Conservation (phyloP, 2,113 vertebrate species). For the Galbula dea region DNA sequence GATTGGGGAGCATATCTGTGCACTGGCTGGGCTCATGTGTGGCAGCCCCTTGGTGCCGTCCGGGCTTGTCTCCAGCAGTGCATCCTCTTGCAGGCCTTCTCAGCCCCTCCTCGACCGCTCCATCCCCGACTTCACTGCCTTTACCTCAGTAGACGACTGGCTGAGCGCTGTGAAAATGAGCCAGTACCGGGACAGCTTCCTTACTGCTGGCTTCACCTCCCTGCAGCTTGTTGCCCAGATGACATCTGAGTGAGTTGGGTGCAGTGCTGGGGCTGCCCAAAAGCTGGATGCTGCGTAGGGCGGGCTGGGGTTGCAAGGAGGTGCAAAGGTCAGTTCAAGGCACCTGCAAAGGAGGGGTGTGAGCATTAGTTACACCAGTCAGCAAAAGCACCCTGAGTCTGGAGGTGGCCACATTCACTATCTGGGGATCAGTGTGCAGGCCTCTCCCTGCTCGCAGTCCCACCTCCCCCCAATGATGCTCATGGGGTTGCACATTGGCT, state of each 20-base stretch:
- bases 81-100: conserved; percentile 84
- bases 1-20: fast-evolving
- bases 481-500: fast-evolving
- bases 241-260: conserved; percentile 92
- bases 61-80: background rate
- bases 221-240: conserved; percentile 95
- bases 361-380: background rate
- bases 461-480: background rate
- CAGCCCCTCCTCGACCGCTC: conserved; percentile 97
- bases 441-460: background rate
- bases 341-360: background rate
- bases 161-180: conserved; percentile 97
- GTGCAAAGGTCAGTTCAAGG: background rate
- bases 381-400: background rate
- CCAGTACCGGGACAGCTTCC: conserved; percentile 98
- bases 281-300: background rate
- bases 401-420: background rate
- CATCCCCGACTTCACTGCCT: conserved; percentile 96
- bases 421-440: background rate
- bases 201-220: conserved; percentile 95
- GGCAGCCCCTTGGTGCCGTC: background rate
- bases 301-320: background rate
- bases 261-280: fast-evolving
- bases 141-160: conserved; percentile 98
- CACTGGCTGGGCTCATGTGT: fast-evolving